Percentiles rank a stretch among this genome's conserved stretches.
Conservation (phyloP, 2,113 vertebrate species). For the Procavia capensis region DNA sequence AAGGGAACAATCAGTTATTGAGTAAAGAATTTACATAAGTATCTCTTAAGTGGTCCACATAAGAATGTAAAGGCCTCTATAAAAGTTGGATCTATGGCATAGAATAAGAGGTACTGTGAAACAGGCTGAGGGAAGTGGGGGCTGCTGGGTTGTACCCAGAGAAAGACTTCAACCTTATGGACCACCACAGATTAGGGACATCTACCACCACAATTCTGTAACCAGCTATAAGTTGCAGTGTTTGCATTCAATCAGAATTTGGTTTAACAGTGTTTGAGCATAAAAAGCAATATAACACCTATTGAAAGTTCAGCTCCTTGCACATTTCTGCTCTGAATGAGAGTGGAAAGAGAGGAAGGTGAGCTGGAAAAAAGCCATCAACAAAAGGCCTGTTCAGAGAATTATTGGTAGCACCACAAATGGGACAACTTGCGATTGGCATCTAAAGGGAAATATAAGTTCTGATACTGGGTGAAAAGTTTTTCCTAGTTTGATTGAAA, state of each 20-base stretch:
- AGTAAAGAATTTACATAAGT: not conserved
- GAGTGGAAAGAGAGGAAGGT: not conserved
- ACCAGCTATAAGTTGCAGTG: not conserved
- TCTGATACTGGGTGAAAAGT: not conserved
- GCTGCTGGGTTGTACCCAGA: too few species aligned
- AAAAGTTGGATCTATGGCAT: not conserved
- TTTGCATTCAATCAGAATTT: not conserved
- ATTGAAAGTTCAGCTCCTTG: not conserved
- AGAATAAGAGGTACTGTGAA: not conserved
- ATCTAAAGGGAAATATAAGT: not conserved
- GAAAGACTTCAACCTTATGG: not conserved
- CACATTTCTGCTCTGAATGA: not conserved
- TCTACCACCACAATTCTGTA: not conserved
- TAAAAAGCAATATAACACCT: not conserved
- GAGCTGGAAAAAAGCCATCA: rapidly evolving
- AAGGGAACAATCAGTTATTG: not conserved
- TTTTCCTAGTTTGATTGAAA: not conserved
- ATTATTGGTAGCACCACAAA: rapidly evolving
- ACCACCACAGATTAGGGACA: not conserved
- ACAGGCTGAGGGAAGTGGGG: not conserved
- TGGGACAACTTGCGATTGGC: not conserved
- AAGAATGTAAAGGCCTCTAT: rapidly evolving
- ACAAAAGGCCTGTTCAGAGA: rapidly evolving
- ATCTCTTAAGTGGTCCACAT: not conserved
- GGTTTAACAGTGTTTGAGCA: not conserved